Percentiles rank a stretch among this genome's conserved stretches.
Evolutionary conservation across 23 tunicate genomes (phyloP).

Genomic region (Trididemnum miniatum): DNA sequence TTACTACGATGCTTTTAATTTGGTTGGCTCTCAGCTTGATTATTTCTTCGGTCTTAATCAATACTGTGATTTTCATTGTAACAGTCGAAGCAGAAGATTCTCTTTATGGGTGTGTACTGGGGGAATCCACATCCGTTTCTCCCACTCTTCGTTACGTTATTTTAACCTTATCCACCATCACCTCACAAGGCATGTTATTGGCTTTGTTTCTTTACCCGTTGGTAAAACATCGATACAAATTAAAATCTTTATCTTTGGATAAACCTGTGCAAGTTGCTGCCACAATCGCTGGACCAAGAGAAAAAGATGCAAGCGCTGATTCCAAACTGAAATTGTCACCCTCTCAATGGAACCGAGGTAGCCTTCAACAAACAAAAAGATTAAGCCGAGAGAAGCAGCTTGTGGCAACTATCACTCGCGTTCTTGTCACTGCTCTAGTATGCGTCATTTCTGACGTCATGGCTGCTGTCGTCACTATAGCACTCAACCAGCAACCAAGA

Average conservation of each 20-base stretch:
- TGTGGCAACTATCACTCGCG: conserved; percentile 50
- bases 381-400: conserved; percentile 38
- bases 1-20: conserved; percentile 13
- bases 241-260: neutral
- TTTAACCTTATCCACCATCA: conserved; percentile 59
- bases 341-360: neutral
- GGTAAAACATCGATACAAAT: conserved; percentile 43
- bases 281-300: neutral
- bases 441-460: conserved; percentile 73
- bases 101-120: conserved; percentile 49
- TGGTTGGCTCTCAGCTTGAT: conserved; percentile 47
- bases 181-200: conserved; percentile 54
- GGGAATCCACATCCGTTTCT: conserved; percentile 42
- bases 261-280: neutral
- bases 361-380: conserved; percentile 35
- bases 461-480: conserved; percentile 45
- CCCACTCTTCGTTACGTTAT: conserved; percentile 63
- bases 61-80: conserved; percentile 47
- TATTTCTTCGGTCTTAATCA: conserved; percentile 44
- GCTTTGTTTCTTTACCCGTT: conserved; percentile 70
- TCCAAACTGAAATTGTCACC: neutral
- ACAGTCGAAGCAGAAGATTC: conserved; percentile 42
- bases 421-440: conserved; percentile 54
- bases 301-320: neutral
- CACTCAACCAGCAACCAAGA: conserved; percentile 54